These are phyloP conservation scores for Hassar affinis DNA, from an alignment of 2,113 vertebrate genomes.

Conservation along the genomic window DNA sequence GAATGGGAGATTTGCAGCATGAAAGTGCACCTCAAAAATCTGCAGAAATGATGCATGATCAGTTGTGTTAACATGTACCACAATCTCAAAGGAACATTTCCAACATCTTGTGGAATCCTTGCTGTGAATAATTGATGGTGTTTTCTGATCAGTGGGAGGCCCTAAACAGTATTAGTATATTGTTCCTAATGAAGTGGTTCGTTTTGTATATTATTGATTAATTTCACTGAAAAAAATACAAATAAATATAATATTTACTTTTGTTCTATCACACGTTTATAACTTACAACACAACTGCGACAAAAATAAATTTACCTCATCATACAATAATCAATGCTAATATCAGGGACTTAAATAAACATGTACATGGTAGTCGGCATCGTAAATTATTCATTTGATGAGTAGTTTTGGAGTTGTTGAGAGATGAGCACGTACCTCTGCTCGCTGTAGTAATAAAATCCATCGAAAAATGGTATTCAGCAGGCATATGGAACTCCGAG, in stretches of 20 bases:
- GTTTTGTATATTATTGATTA: too few relatives aligned
- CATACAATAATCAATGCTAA: not conserved
- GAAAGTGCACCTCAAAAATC: too few relatives aligned
- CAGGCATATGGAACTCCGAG: not conserved
- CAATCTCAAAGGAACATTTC: too few relatives aligned
- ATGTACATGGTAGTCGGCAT: not conserved
- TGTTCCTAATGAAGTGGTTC: too few relatives aligned
- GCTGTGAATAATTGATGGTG: too few relatives aligned
- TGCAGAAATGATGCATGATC: too few relatives aligned
- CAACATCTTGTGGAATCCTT: too few relatives aligned
- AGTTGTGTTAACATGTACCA: too few relatives aligned
- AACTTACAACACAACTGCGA: not conserved
- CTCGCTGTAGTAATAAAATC: conserved; percentile 18
- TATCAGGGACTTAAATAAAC: not conserved
- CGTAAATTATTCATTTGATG: not conserved
- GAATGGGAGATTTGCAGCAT: too few relatives aligned
- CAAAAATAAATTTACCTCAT: not conserved
- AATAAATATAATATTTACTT: not conserved
- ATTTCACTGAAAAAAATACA: too few relatives aligned
- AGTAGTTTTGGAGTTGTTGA: not conserved
- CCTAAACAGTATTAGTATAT: too few relatives aligned
- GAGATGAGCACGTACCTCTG: conserved; percentile 25
- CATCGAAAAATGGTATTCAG: not conserved
- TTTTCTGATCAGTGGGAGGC: too few relatives aligned
- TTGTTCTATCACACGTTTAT: not conserved